Percentiles rank a stretch among this genome's conserved stretches.
These are phyloP conservation scores for Zaprionus nigranus DNA, from an alignment of 1,140 invertebrate genomes.

Conservation along the genomic window DNA sequence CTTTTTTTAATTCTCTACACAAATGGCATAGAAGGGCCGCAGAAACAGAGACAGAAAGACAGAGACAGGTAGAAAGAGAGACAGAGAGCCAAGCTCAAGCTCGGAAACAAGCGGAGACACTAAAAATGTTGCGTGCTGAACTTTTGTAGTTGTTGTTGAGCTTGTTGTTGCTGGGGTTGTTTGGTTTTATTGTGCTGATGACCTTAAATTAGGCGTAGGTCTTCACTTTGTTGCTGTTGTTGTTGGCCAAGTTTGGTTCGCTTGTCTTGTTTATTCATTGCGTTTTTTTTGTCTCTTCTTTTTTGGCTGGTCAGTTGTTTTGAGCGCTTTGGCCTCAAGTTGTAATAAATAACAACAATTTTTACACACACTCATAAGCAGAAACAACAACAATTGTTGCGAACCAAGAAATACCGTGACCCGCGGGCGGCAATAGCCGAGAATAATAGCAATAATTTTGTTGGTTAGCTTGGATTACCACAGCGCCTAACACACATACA, in stretches of 20 bases:
- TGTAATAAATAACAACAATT: conserved; percentile 71
- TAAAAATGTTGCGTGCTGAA: conserved; percentile 65
- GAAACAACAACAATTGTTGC: conserved; percentile 17
- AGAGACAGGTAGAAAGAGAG: conserved; percentile 13
- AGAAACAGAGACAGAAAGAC: conserved; percentile 1
- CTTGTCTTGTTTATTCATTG: conserved; percentile 50
- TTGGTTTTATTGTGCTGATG: conserved; percentile 79
- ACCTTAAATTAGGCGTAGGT: conserved; percentile 83
- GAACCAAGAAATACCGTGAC: conserved; percentile 60
- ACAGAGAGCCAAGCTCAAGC: conserved; percentile 44
- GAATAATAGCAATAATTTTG: conserved; percentile 54
- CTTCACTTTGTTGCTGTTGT: conserved; percentile 48
- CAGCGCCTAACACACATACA: conserved; percentile 27
- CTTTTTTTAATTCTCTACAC: conserved; percentile 67
- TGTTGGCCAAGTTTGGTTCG: conserved; percentile 63
- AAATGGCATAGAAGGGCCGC: conserved; percentile 65
- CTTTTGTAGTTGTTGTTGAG: conserved; percentile 47
- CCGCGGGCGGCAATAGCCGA: conserved; percentile 54
- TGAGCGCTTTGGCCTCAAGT: conserved; percentile 49
- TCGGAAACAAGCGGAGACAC: conserved; percentile 46
- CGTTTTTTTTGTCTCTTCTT: conserved; percentile 21
- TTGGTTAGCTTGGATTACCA: conserved; percentile 52
- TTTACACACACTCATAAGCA: conserved; percentile 61
- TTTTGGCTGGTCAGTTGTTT: conserved; percentile 51
- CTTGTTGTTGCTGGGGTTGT: conserved; percentile 50